Conservation (phyloP, 2,888 invertebrate species). For the Odontothrips loti region DNA sequence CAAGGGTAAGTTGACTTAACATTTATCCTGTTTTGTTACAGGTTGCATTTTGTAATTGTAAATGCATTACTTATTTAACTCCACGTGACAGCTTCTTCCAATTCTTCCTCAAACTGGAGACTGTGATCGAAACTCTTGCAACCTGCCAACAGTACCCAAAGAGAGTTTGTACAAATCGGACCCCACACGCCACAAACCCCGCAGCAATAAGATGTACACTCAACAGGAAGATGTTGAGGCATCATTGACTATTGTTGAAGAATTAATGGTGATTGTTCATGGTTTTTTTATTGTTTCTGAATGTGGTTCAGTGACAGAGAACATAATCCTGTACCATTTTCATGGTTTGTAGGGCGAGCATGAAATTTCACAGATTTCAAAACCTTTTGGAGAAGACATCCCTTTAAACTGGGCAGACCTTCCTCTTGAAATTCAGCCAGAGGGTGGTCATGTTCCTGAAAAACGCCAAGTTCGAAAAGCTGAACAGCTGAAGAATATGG, state of each 20-base stretch:
- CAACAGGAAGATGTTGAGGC: slow-evolving; percentile 70
- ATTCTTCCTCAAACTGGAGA: not conserved
- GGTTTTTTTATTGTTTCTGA: not conserved
- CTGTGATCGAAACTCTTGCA: slow-evolving; percentile 38
- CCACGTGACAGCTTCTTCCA: not conserved
- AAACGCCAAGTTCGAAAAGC: slow-evolving; percentile 71
- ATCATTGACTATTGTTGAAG: slow-evolving; percentile 51
- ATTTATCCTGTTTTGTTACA: not conserved
- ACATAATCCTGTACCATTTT: not conserved
- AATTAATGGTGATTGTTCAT: slow-evolving; percentile 42
- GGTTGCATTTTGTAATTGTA: not conserved
- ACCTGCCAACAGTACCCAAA: slow-evolving; percentile 52
- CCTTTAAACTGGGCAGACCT: slow-evolving; percentile 65
- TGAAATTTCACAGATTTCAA: not conserved
- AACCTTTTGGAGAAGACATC: slow-evolving; percentile 48
- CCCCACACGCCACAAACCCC: slow-evolving; percentile 67
- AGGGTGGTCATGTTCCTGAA: slow-evolving; percentile 72
- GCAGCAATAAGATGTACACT: slow-evolving; percentile 65
- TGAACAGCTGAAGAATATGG: slow-evolving; percentile 81
- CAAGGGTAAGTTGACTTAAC: not conserved
- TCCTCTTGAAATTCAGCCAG: slow-evolving; percentile 70
- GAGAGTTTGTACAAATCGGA: slow-evolving; percentile 75
- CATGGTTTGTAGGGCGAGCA: not conserved
- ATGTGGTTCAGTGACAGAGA: no score
- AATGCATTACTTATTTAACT: not conserved